phyloP scores from a whole-genome alignment of 1,140 invertebrate genomes.

The Lasioglossum albipes region DNA sequence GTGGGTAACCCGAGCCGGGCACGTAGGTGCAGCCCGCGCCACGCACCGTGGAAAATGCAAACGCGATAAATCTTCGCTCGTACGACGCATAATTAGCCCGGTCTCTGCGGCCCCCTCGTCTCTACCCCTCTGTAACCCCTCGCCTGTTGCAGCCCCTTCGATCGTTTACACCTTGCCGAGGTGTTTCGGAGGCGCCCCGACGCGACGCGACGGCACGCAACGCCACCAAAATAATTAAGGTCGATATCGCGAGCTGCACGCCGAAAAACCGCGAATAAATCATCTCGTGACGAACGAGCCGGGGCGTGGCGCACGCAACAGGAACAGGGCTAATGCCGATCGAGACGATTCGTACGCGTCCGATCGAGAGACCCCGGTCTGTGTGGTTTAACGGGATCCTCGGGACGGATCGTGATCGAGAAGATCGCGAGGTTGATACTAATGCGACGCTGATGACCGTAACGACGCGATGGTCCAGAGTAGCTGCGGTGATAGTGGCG shows the following conservation, averaged over 20 bases:
- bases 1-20: neutral
- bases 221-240: slow-evolving; percentile 34
- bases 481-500: too few relatives aligned
- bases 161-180: slow-evolving; percentile 17
- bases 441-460: slow-evolving; percentile 40
- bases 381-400: slow-evolving; percentile 21
- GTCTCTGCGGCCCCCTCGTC: slow-evolving; percentile 7
- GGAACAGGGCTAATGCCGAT: slow-evolving; percentile 25
- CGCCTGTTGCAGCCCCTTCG: neutral
- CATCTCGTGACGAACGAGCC: slow-evolving; percentile 37
- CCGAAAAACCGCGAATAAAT: slow-evolving; percentile 44
- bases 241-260: slow-evolving; percentile 4
- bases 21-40: slow-evolving; percentile 46
- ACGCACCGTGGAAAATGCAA: slow-evolving; percentile 48
- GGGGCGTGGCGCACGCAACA: slow-evolving; percentile 6
- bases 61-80: slow-evolving; percentile 68
- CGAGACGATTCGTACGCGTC: neutral
- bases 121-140: neutral
- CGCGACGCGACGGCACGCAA: neutral
- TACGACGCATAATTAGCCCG: slow-evolving; percentile 59
- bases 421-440: neutral
- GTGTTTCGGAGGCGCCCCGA: neutral
- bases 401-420: too few relatives aligned
- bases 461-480: neutral
- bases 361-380: neutral